Evolutionary conservation across 2,113 vertebrate species (phyloP), one percentile per base, ranked within the genome.

Genomic region (Elephas maximus): DNA sequence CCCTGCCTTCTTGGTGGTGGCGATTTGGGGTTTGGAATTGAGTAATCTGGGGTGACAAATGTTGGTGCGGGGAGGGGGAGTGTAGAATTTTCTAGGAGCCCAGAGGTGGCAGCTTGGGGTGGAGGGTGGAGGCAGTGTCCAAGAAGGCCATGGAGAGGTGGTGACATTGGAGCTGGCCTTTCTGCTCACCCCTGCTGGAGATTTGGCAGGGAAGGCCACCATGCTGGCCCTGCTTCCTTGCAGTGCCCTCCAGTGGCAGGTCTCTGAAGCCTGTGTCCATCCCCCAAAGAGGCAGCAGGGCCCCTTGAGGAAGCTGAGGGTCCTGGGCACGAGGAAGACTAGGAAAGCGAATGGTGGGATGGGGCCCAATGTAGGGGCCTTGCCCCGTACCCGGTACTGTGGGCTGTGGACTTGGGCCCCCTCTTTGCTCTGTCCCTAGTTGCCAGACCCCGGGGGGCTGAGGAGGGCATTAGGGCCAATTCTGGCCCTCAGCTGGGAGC

Each of bases 401-500:
- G 53, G 44, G 77, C 65, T 62, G 60, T 62, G 60, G 60, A 62
- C 60, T 23, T 17, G 15, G 53, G 53, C 15, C 6, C 12, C 3
- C 5, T 7, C 44, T 69, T 20, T 23, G 44, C 48, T 44, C 2
- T 20, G 7, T 30, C 71, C 48, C 3, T 11, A 4, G 0, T 8
- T 14, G 67, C 77, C 73, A 18, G 23, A 26, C 17, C 53, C 17
- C 15, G 4, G 23, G 45, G 23, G 17, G 33, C 65, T 26, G 0
- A 76, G 45, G 53, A 33, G 2, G 24, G 30, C 33, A 0, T 1
- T 0, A 4, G 85, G 74, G 26, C 30, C 8, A 1, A 53, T 18
- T 37, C 45, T 67, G 30, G 45, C 44, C 65, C 73, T 86, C 65
- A 15, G 9, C 74, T 0, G n/a, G 28, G 77, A 62, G 21, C 51